Conservation (phyloP, 2,888 invertebrate genomes). For the Apamea anceps region DNA sequence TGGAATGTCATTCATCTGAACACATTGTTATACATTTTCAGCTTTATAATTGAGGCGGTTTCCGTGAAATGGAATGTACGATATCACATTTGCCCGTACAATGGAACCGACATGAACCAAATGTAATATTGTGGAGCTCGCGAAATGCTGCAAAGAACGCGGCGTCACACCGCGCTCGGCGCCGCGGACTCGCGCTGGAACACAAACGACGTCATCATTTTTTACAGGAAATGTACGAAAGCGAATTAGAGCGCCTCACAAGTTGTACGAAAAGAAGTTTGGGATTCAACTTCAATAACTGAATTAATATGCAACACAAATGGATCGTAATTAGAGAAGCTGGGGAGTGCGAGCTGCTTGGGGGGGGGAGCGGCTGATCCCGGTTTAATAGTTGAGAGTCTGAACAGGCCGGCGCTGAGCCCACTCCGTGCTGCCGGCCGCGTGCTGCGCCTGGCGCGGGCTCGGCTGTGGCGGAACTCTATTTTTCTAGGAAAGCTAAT, state of each 20-base stretch:
- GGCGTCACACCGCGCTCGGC: not conserved
- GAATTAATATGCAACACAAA: conserved; percentile 35
- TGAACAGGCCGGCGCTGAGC: not conserved
- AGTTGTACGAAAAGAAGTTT: conserved; percentile 1
- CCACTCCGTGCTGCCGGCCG: not conserved
- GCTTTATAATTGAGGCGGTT: conserved; percentile 5
- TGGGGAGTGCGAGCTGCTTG: not conserved
- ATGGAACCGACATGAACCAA: conserved; percentile 6
- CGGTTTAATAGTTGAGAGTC: conserved; percentile 14
- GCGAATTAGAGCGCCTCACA: not conserved
- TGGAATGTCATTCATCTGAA: not conserved
- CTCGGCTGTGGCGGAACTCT: not conserved
- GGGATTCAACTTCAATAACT: conserved; percentile 19
- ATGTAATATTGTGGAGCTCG: conserved; percentile 1
- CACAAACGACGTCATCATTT: not conserved
- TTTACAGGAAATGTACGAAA: not conserved
- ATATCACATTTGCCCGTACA: conserved; percentile 1
- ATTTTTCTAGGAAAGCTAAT: no score
- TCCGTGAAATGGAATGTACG: conserved; percentile 8
- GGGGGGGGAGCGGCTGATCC: not conserved
- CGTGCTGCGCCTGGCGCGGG: not conserved
- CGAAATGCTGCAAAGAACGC: not conserved
- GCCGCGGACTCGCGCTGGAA: not conserved
- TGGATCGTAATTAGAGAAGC: conserved; percentile 23
- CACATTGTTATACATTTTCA: not conserved